These are phyloP conservation scores for Polydrusus cervinus DNA, from an alignment of 2,888 invertebrate species.

Conservation along the genomic window DNA sequence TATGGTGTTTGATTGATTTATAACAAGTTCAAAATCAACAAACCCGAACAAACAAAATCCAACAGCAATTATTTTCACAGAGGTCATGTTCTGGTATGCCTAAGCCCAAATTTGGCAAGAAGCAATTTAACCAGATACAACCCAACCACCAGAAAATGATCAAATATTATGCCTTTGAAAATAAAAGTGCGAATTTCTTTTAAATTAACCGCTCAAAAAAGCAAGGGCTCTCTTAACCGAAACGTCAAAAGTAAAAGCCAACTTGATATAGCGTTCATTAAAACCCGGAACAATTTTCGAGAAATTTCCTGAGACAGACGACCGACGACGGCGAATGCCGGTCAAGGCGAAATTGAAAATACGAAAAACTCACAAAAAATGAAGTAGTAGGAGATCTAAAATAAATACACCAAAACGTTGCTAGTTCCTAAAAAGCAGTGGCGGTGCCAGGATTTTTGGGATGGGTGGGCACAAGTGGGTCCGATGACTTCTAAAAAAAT, in stretches of 20 bases:
- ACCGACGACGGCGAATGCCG: slow-evolving; percentile 16
- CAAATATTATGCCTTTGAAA: background rate
- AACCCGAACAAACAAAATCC: too few species aligned
- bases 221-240: slow-evolving; percentile 7
- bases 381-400: background rate
- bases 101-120: too few species aligned
- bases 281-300: slow-evolving; percentile 5
- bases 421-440: too few species aligned
- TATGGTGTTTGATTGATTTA: too few species aligned
- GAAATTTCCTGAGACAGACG: slow-evolving; percentile 7
- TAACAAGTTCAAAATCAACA: too few species aligned
- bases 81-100: too few species aligned
- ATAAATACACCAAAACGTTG: too few species aligned
- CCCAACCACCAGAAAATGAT: background rate
- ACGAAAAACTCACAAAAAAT: background rate
- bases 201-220: slow-evolving; percentile 4
- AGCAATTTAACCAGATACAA: too few species aligned
- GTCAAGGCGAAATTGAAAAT: slow-evolving; percentile 16
- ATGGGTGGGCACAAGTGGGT: too few species aligned
- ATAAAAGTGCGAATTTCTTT: background rate
- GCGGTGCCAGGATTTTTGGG: too few species aligned
- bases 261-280: slow-evolving; percentile 10
- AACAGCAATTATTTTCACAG: too few species aligned
- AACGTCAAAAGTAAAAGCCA: slow-evolving; percentile 11
- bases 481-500: too few species aligned